Percentiles rank a stretch among this genome's conserved stretches.
These are phyloP conservation scores for Vimba vimba DNA, from an alignment of 2,113 vertebrate genomes.

Conservation along the genomic window DNA sequence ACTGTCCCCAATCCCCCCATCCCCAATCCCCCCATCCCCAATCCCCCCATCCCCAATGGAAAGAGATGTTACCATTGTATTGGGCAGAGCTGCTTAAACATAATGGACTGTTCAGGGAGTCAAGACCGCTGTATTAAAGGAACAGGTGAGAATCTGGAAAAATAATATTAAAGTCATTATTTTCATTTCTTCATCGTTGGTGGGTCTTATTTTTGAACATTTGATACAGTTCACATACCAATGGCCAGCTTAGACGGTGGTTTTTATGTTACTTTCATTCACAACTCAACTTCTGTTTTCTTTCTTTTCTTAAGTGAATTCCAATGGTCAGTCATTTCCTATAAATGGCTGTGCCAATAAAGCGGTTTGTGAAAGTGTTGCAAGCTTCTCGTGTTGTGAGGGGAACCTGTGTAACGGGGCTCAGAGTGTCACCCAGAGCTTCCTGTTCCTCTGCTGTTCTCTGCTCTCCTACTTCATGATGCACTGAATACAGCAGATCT, in stretches of 20 bases:
- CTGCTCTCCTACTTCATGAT: slow-evolving; percentile 2
- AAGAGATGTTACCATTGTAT: slow-evolving; percentile 18
- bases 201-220: neutral
- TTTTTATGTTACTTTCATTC: accelerated
- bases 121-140: slow-evolving; percentile 49
- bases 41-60: neutral
- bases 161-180: neutral
- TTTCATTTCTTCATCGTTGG: accelerated
- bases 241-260: neutral
- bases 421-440: slow-evolving; percentile 22
- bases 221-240: neutral
- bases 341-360: slow-evolving; percentile 63
- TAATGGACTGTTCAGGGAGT: neutral
- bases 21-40: too few relatives aligned
- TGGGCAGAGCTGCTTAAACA: neutral
- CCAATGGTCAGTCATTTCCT: accelerated
- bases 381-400: neutral
- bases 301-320: slow-evolving; percentile 12
- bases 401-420: slow-evolving; percentile 30
- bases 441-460: slow-evolving; percentile 53
- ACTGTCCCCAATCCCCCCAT: too few relatives aligned
- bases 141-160: slow-evolving; percentile 50
- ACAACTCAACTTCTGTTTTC: slow-evolving; percentile 38
- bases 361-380: slow-evolving; percentile 21
- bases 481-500: neutral